Evolutionary conservation across 92 coral and sea anemone genomes (phyloP).

Genomic region (Phenganax subtilis): DNA sequence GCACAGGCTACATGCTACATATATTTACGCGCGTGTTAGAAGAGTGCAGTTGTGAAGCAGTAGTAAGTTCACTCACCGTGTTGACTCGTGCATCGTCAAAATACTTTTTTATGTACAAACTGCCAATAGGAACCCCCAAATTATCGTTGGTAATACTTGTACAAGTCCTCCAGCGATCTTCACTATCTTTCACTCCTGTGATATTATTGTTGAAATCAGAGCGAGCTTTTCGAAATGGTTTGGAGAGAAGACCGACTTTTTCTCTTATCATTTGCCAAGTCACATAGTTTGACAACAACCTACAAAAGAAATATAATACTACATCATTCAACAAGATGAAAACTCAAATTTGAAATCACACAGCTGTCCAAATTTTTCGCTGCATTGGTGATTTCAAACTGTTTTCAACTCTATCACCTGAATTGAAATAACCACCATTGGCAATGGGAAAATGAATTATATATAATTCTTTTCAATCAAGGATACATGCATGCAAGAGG

Average conservation of each 20-base stretch:
- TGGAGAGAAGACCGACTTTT: conserved; percentile 74
- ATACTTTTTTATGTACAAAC: conserved; percentile 67
- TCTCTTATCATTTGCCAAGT: conserved; percentile 99
- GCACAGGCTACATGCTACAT: too few species aligned
- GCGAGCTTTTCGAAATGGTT: conserved; percentile 85
- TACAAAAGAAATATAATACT: conserved; percentile 9
- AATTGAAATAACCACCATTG: too few species aligned
- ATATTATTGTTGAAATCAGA: conserved; percentile 82
- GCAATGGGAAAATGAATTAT: too few species aligned
- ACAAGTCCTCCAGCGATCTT: conserved; percentile 94
- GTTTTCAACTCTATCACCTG: too few species aligned
- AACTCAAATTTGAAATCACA: too few species aligned
- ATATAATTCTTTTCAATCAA: too few species aligned
- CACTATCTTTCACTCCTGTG: conserved; percentile 85
- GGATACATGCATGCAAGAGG: too few species aligned
- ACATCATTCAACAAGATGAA: background rate
- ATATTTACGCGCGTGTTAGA: background rate
- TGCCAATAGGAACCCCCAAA: conserved; percentile 96
- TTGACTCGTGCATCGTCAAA: conserved; percentile 65
- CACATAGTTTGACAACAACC: conserved; percentile 91
- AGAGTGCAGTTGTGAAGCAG: background rate
- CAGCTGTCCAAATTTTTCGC: too few species aligned
- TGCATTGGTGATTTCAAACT: too few species aligned
- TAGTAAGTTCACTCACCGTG: conserved; percentile 49
- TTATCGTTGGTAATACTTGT: conserved; percentile 92